Evolutionary conservation across 2,797 vertebrate genomes (phyloP).

Genomic region (Pangasius larnaudii): DNA sequence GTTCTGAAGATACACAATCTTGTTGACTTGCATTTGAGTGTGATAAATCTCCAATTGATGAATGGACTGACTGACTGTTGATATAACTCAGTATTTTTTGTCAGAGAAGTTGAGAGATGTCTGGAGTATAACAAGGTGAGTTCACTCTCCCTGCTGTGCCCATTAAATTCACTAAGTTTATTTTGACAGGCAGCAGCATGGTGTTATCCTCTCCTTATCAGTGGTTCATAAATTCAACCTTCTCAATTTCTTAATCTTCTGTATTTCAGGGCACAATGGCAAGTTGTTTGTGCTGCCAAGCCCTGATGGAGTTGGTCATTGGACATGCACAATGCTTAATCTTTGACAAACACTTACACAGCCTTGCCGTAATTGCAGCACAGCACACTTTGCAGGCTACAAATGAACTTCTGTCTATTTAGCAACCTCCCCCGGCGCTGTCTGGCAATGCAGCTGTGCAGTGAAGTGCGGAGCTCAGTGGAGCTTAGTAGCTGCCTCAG

Average conservation of each 20-base stretch:
- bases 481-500: background rate
- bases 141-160: background rate
- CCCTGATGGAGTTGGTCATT: background rate
- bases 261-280: background rate
- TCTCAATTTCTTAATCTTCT: background rate
- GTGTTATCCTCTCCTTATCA: background rate
- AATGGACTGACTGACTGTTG: background rate
- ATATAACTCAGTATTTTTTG: background rate
- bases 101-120: background rate
- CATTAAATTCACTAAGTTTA: background rate
- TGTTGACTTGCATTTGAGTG: background rate
- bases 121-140: background rate
- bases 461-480: background rate
- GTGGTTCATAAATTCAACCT: background rate
- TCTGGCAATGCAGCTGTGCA: background rate
- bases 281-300: background rate
- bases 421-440: background rate
- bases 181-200: background rate
- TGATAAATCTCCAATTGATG: background rate
- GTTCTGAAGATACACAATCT: background rate
- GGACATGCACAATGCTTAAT: background rate
- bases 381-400: background rate
- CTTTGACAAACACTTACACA: background rate
- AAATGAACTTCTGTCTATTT: slow-evolving; percentile 25
- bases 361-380: background rate